Evolutionary conservation across 2,888 invertebrate genomes (phyloP), one percentile per base, ranked within the genome.

Genomic region (Ochropacha duplaris): DNA sequence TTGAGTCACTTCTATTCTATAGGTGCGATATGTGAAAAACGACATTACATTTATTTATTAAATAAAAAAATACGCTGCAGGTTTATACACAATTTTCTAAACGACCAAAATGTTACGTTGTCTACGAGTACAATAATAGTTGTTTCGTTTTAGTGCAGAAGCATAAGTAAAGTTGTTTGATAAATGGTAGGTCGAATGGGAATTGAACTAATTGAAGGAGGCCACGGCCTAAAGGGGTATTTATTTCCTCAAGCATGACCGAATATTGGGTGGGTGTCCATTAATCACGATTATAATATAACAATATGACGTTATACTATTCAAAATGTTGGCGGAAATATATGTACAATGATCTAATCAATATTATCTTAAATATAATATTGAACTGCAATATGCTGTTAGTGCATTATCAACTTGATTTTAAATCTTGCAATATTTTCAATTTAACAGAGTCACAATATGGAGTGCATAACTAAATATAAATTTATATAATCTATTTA

Each of bases 311-410:
- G 63, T 65, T 65, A 61, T 58, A 58, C 58, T 61, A 59, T 64
- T 59, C 57, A 62, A 54, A 64, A 61, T 61, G 52, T 14, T 60
- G 58, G 49, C 62, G 65, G 68, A 65, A 66, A 57, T 62, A 66
- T 73, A 57, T 62, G 66, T 73, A 73, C 77, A 69, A 65, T 22
- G 54, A 77, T 77, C 74, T 69, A 9, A 62, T 61, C 52, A 60
- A 44, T 16, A 39, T 44, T 9, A 4, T 9, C 1, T 44, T 19
- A 9, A 19, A 44, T 44, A 44, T 44, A 14, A 19, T 44, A 44
- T 44, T 19, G 16, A 19, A 31, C 31, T 31, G n/a, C n/a, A n/a
- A 11, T 31, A 3, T 12, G 12, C 31, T 31, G 31, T 12, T 4
- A 31, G 8, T 12, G 12, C 12, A 2, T 31, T 12, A 2, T 31